Evolutionary conservation across 2,888 invertebrate genomes (phyloP).

Genomic region (Lypha dubia): DNA sequence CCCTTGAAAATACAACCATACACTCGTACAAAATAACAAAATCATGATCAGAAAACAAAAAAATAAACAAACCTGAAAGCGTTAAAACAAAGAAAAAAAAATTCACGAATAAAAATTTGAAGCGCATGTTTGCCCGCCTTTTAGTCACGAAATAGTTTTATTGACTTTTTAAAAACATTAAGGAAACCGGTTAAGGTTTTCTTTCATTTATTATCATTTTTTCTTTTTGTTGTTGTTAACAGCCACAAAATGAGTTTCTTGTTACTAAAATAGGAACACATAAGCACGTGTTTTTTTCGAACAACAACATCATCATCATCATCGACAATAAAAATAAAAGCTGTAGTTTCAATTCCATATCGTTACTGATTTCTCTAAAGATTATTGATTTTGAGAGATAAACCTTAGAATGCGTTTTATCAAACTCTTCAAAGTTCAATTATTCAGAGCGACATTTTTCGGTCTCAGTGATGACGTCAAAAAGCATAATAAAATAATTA

Average conservation of each 20-base stretch:
- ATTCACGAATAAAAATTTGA: slow-evolving; percentile 28
- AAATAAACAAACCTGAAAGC: slow-evolving; percentile 24
- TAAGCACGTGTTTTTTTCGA: slow-evolving; percentile 57
- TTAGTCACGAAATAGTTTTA: slow-evolving; percentile 59
- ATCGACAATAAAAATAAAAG: background rate
- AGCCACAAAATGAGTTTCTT: slow-evolving; percentile 18
- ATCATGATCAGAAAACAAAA: slow-evolving; percentile 1
- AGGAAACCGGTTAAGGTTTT: slow-evolving; percentile 57
- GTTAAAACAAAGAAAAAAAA: background rate
- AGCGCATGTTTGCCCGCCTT: slow-evolving; percentile 53
- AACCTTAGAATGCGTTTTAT: background rate
- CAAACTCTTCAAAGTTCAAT: background rate
- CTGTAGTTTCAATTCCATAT: slow-evolving; percentile 45
- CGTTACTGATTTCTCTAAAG: background rate
- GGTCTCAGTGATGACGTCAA: background rate
- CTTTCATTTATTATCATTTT: background rate
- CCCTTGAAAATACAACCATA: background rate
- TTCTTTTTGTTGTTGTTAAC: slow-evolving; percentile 12
- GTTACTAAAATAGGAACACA: slow-evolving; percentile 46
- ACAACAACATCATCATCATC: background rate
- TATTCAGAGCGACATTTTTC: background rate
- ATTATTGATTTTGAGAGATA: slow-evolving; percentile 7
- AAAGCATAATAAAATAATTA: background rate
- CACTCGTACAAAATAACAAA: slow-evolving; percentile 4
- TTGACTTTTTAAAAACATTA: background rate